Evolutionary conservation across 92 coral and sea anemone species (phyloP), one percentile per base, ranked within the genome.

Genomic region (Metridium senile): DNA sequence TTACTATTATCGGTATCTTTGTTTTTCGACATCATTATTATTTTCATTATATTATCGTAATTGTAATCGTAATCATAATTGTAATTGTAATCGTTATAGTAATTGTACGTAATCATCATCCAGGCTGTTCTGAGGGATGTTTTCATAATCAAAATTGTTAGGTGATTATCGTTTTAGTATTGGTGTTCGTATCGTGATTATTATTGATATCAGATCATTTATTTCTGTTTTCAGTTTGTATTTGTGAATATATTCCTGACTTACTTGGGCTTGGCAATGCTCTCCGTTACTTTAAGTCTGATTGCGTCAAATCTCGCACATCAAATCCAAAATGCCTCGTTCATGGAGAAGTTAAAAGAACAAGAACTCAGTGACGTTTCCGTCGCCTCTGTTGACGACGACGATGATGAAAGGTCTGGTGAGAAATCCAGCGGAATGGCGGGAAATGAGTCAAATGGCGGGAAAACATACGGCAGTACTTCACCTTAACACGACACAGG

Each of bases 261-360:
- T 0, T 81, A 68, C 70, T 69, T 89, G 33, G 97, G 97, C 20
- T 80, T 91, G 59, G 61, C 97, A 2, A 87, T 91, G 61, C 70
- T 91, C 31, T 91, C 97, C 26, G 87, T 91, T 25, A 89, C 93
- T 4, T 87, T 91, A 45, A 91, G 93, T 65, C 88, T 91, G 53
- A 91, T 91, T 33, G 97, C 97, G 30, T 85, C 97, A 8, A 91
- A 91, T 49, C 72, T 91, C 16, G 74, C 77, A 28, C 93, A 89
- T 72, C 97, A 91, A 77, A 87, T 91, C 84, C 75, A 89, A 52
- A 91, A 91, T 33, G 91, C 93, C 2, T 69, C 91, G 11, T 85
- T 91, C 61, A 74, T 91, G 47, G 89, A 89, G 70, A 85, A 75
- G 61, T 87, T 85, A 10, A 78, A 76, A 71, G 86, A 90, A 1